Percentiles rank a stretch among this genome's conserved stretches.
Conservation (phyloP, 2,113 vertebrate species). For the Atlantisia rogersi region DNA sequence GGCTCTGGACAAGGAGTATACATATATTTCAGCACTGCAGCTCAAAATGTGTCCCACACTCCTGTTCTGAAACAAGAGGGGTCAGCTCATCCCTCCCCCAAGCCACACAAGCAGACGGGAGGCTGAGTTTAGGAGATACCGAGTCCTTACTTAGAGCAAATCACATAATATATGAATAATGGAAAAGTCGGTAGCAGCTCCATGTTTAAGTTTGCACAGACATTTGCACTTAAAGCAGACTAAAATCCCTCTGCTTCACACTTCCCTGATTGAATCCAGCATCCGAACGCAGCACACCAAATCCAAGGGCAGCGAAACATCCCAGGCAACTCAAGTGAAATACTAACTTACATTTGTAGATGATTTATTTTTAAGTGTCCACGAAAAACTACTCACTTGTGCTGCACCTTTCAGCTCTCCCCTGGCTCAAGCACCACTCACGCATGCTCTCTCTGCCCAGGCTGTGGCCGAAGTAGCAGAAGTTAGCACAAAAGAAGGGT, state of each 20-base stretch:
- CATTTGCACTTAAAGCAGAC: conserved; percentile 16
- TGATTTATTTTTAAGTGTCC: neutral
- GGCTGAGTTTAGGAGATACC: neutral
- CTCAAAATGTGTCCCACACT: neutral
- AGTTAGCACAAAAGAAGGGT: neutral
- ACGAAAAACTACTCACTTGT: neutral
- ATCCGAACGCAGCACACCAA: neutral
- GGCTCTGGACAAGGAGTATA: neutral
- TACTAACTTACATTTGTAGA: neutral
- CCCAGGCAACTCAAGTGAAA: neutral
- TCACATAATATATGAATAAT: neutral
- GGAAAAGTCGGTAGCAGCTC: neutral
- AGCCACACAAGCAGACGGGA: neutral
- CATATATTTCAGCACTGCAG: neutral
- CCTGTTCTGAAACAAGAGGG: neutral
- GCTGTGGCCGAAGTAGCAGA: neutral
- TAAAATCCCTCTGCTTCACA: conserved; percentile 1
- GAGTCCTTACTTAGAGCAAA: neutral
- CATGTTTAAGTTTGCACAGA: neutral
- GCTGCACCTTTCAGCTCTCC: neutral
- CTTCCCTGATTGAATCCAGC: neutral
- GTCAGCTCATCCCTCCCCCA: neutral
- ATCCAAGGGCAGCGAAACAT: neutral
- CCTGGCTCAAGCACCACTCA: neutral
- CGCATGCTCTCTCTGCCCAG: neutral